A percentile compares a stretch with the other conserved stretches of the same genome.
phyloP scores from a whole-genome alignment of 2,113 vertebrate species.

The Caracal caracal region DNA sequence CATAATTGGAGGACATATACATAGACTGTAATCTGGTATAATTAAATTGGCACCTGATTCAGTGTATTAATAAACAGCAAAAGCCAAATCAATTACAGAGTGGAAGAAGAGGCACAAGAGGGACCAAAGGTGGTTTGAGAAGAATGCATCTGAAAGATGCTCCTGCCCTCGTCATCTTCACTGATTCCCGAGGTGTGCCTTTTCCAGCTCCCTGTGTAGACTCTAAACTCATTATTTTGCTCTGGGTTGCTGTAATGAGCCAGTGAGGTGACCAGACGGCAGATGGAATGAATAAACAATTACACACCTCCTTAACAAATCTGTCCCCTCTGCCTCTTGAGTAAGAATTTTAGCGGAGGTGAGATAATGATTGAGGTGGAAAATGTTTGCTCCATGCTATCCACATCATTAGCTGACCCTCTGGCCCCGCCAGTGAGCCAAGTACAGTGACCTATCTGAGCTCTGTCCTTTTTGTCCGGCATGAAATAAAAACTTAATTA shows the following conservation, averaged over 20 bases:
- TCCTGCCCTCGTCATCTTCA: background rate
- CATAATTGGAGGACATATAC: background rate
- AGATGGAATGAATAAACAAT: background rate
- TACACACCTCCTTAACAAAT: conserved; percentile 1
- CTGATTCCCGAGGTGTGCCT: background rate
- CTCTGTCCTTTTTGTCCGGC: background rate
- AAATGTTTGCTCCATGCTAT: background rate
- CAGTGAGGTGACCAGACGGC: background rate
- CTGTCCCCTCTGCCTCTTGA: background rate
- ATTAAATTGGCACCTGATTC: background rate
- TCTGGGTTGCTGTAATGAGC: background rate
- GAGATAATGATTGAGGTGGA: background rate
- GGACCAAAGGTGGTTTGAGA: background rate
- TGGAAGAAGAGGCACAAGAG: background rate
- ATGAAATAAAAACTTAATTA: background rate
- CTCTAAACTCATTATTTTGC: background rate
- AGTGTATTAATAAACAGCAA: background rate
- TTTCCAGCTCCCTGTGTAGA: background rate
- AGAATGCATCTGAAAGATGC: background rate
- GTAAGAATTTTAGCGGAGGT: background rate
- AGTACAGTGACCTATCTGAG: too few species aligned
- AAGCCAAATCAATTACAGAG: background rate
- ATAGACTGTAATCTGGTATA: background rate
- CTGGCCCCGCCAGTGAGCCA: fast-evolving
- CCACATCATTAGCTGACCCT: background rate